A percentile compares a stretch with the other conserved stretches of the same genome.
Evolutionary conservation across 2,797 vertebrate species (phyloP).

Genomic region (Chelmon rostratus): DNA sequence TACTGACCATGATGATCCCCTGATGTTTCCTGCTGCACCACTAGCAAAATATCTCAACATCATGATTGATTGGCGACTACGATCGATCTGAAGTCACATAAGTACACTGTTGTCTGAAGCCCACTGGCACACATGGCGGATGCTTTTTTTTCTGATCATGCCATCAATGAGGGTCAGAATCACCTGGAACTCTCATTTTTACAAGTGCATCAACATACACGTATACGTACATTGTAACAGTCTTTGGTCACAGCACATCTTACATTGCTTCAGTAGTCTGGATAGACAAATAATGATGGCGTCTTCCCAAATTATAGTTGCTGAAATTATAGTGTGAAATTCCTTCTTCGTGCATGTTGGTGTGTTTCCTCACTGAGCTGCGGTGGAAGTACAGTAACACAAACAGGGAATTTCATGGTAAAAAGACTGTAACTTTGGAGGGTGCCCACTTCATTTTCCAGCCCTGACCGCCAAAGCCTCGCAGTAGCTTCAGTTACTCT

Average conservation of each 20-base stretch:
- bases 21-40: background rate
- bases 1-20: background rate
- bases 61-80: too few species aligned
- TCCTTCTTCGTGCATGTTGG: background rate
- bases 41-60: background rate
- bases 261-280: background rate
- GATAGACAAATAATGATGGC: background rate
- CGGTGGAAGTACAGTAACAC: background rate
- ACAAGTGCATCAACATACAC: too few species aligned
- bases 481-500: background rate
- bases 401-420: background rate
- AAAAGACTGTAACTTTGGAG: background rate
- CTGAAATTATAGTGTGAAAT: background rate
- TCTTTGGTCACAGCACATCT: too few species aligned
- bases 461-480: background rate
- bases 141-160: too few species aligned
- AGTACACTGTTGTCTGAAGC: too few species aligned
- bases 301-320: constrained; percentile 3
- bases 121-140: too few species aligned
- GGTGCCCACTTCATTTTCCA: background rate
- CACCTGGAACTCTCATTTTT: too few species aligned
- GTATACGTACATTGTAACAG: too few species aligned
- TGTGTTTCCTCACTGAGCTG: constrained; percentile 1
- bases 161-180: too few species aligned
- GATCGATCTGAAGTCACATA: too few species aligned